Base-by-base conservation (phyloP, 2,797 vertebrate genomes). In the Morus bassanus region DNA sequence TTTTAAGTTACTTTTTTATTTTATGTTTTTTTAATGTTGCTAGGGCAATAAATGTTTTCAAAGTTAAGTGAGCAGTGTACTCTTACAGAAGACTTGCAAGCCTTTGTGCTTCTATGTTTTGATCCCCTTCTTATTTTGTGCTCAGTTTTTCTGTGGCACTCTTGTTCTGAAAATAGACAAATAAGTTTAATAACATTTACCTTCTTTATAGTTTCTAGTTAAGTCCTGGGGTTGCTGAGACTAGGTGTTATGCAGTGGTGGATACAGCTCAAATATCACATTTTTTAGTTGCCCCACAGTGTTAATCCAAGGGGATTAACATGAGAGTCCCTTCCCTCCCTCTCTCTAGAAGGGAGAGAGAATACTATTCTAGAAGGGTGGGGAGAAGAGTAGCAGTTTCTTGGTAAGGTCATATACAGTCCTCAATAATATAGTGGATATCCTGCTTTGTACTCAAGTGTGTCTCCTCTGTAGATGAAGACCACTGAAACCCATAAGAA, bases 41-140 rank as follows among this genome's bases (percentile, higher is more conserved):
- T 46, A 96, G 63, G 65, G 74, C 24, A 96, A 91, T 56, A 89
- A 43, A 87, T 64, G 4, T 65, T 35, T 94, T 95, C 53, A 80
- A 96, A 95, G 18, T 84, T 89, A 89, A 87, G 41, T 67, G 75
- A 93, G 50, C 27, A 72, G 59, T 39, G 22, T 31, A n/a, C 31
- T 85, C 31, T 67, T 61, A 39, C 24, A 94, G 78, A 70, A 43
- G 31, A 68, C 35, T 80, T 81, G 23, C 1, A 83, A 94, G 7
- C 1, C 21, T 83, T 89, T 85, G 8, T 45, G 2, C 6, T 70
- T 88, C 33, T 80, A 18, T 48, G 4, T 25, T 94, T 15, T 89
- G 88, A 79, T 18, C 72, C 2, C 4, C 4, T 18, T 51, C 3
- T 18, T 23, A 43, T 8, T 83, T 31, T 50, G 27, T 53, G 5